Evolutionary conservation across 2,888 invertebrate genomes (phyloP), one percentile per base, ranked within the genome.

Genomic region (Nemapogon koenigi): DNA sequence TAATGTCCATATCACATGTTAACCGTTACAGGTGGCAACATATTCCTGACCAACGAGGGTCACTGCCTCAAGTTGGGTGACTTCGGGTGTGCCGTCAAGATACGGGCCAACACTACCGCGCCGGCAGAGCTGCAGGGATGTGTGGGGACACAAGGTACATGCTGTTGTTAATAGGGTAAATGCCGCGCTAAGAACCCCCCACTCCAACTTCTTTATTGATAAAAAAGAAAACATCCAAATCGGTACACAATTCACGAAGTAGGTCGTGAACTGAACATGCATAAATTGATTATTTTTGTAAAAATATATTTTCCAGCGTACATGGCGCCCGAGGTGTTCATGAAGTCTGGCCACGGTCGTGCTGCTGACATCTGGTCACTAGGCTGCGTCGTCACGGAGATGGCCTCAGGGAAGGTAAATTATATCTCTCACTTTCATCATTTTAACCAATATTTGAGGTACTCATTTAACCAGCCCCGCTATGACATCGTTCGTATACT

Each of bases 321-420:
- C 64, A 97, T 97, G 96, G 97, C 96, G 0, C 97, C 97, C 0
- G 97, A 97, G 72, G 91, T 97, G 51, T 95, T 92, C 60, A 91
- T 90, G 78, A 89, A 88, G 68, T 85, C 88, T 45, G 96, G 97
- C 0, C 94, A 96, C 73, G 97, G 97, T 0, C 83, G 96, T 52
- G 91, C 93, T 2, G 94, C 94, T 2, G 97, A 97, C 76, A 88
- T 97, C 57, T 97, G 97, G 97, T 95, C 95, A 19, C 83, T 95
- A 30, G 97, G 96, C 25, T 97, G 96, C 73, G 95, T 95, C 39
- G 91, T 97, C 44, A 87, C 96, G 1, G 96, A 97, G 72, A 97
- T 97, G 96, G 87, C 90, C 15, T 91, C 93, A 10, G 96, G 96
- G 49, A 90, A 93, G 84, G 91, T 92, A 63, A 48, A n/a, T n/a